Percentiles rank a stretch among this genome's conserved stretches.
Conservation (phyloP, 2,113 vertebrate genomes). For the Thamnaconus septentrionalis region DNA sequence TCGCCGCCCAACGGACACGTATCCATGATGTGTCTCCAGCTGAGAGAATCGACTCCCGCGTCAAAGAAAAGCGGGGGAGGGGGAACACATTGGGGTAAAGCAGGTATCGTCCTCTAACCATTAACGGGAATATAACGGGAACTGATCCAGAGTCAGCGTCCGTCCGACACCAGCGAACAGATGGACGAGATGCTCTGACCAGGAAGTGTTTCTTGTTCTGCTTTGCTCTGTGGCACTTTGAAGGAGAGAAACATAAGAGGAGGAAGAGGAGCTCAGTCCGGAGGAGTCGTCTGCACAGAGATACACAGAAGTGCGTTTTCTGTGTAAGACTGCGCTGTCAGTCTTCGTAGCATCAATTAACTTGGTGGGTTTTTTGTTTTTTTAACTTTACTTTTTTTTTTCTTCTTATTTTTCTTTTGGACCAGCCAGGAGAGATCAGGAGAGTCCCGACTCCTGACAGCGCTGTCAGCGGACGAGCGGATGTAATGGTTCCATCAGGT, state of each 20-base stretch:
- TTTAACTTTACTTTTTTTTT: too few species aligned
- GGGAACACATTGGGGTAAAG: background rate
- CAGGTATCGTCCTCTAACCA: slow-evolving; percentile 39
- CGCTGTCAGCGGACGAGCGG: slow-evolving; percentile 34
- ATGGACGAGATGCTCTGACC: slow-evolving; percentile 41
- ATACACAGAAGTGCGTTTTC: slow-evolving; percentile 43
- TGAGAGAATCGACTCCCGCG: slow-evolving; percentile 16
- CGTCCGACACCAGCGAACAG: slow-evolving; percentile 29
- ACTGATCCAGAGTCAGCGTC: slow-evolving; percentile 44
- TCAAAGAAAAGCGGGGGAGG: background rate
- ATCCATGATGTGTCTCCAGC: slow-evolving; percentile 12
- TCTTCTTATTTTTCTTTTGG: slow-evolving; percentile 66
- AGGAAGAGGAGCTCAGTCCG: slow-evolving; percentile 39
- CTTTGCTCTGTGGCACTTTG: slow-evolving; percentile 78
- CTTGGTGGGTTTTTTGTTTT: slow-evolving; percentile 2
- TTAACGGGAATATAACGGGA: slow-evolving; percentile 62
- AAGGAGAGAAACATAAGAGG: slow-evolving; percentile 53
- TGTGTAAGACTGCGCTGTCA: slow-evolving; percentile 40
- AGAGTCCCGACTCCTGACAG: slow-evolving; percentile 36
- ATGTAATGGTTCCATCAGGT: slow-evolving; percentile 81
- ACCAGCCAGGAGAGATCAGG: slow-evolving; percentile 65
- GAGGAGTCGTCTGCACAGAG: slow-evolving; percentile 29
- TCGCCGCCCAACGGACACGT: slow-evolving; percentile 12
- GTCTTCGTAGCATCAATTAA: slow-evolving; percentile 37
- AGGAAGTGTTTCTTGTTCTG: slow-evolving; percentile 57